phyloP scores from a whole-genome alignment of 2,113 vertebrate genomes.

The Syrmaticus mikado region DNA sequence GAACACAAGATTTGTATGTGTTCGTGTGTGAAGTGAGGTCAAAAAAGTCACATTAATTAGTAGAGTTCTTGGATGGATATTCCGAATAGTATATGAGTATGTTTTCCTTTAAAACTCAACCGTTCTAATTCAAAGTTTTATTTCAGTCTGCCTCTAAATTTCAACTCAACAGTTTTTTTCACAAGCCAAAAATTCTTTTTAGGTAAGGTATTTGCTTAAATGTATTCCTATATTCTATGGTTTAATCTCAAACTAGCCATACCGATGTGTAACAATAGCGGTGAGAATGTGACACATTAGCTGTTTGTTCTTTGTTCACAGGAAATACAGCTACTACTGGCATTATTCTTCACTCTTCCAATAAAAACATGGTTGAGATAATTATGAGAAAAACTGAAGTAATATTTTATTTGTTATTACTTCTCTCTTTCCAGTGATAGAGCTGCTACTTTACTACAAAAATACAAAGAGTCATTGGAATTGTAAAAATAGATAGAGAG shows the following conservation, averaged over 20 bases:
- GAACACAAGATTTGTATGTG: not conserved
- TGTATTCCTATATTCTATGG: not conserved
- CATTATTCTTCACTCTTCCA: not conserved
- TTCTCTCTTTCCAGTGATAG: not conserved
- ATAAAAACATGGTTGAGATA: not conserved
- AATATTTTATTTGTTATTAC: not conserved
- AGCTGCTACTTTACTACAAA: not conserved
- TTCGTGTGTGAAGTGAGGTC: not conserved
- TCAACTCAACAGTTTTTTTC: not conserved
- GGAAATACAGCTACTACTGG: fast-evolving
- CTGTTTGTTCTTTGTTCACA: not conserved
- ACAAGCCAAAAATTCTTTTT: not conserved
- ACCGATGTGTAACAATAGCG: not conserved
- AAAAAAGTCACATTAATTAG: not conserved
- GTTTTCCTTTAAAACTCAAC: not conserved
- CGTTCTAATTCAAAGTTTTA: not conserved
- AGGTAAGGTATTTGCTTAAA: not conserved
- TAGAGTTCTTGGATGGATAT: not conserved
- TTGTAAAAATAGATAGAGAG: not conserved
- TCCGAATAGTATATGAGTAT: not conserved
- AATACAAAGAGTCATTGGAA: not conserved
- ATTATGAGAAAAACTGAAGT: not conserved
- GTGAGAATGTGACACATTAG: not conserved
- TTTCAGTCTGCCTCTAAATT: not conserved
- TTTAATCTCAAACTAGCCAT: not conserved